Conservation (phyloP, 2,888 invertebrate species). For the Trypoxylon attenuatum region DNA sequence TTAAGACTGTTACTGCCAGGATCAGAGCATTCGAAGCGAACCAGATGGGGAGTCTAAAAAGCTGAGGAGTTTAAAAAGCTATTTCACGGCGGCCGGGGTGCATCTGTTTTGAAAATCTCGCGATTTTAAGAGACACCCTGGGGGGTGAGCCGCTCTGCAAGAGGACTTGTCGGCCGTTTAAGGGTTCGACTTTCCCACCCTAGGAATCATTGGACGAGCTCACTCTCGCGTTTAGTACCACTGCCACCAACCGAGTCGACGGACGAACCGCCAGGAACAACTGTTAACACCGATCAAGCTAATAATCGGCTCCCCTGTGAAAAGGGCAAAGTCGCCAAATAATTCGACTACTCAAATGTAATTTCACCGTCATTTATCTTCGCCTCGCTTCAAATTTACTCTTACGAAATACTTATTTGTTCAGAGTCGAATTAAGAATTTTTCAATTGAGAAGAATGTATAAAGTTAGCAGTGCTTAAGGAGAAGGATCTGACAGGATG, state of each 20-base stretch:
- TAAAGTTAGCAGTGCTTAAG: background rate
- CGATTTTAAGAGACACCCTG: conserved; percentile 57
- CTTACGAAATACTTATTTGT: background rate
- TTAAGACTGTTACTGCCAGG: conserved; percentile 66
- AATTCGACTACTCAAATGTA: background rate
- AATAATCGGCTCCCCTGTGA: background rate
- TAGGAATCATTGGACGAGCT: conserved; percentile 35
- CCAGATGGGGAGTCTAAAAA: conserved; percentile 45
- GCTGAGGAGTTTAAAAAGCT: conserved; percentile 68
- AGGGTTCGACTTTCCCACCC: conserved; percentile 45
- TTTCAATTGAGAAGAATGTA: background rate
- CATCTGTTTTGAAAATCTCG: conserved; percentile 66
- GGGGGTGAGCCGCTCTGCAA: conserved; percentile 24
- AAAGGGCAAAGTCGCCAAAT: background rate
- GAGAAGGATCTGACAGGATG: background rate
- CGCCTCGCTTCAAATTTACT: background rate
- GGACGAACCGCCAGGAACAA: conserved; percentile 17
- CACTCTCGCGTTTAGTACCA: background rate
- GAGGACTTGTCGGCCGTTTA: conserved; percentile 53
- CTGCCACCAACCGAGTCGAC: background rate
- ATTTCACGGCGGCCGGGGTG: conserved; percentile 64
- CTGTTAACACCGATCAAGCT: background rate
- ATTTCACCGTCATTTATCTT: background rate
- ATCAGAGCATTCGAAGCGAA: conserved; percentile 48
- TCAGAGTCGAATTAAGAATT: background rate